Conservation (phyloP, 2,888 invertebrate genomes). For the Apodemia hepburni region DNA sequence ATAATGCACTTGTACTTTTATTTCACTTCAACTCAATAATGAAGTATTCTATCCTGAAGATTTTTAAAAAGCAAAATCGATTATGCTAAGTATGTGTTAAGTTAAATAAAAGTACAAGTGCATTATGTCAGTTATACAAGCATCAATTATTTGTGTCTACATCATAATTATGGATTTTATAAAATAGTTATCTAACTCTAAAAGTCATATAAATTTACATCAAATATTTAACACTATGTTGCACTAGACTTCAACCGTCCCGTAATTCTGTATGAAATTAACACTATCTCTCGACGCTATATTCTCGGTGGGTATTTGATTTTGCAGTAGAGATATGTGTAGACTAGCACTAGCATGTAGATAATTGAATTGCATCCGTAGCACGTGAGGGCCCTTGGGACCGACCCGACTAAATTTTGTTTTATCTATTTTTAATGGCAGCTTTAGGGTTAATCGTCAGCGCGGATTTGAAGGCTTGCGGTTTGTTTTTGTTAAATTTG, state of each 20-base stretch:
- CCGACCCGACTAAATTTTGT: constrained; percentile 61
- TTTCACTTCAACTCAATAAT: no score
- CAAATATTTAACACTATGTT: constrained; percentile 6
- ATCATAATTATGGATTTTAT: no score
- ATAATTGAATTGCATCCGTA: constrained; percentile 68
- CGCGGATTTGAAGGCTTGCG: constrained; percentile 52
- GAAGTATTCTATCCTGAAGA: no score
- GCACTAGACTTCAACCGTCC: neutral
- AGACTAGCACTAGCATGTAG: constrained; percentile 38
- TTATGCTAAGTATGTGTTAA: no score
- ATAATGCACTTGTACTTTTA: no score
- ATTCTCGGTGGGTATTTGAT: constrained; percentile 44
- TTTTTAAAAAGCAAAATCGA: no score
- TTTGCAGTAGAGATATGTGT: constrained; percentile 30
- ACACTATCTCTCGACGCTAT: constrained; percentile 32
- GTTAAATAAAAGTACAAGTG: no score
- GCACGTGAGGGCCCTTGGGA: constrained; percentile 56
- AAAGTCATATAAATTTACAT: neutral
- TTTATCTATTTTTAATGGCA: constrained; percentile 73
- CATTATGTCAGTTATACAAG: no score
- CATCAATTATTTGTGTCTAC: no score
- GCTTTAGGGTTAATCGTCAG: constrained; percentile 63
- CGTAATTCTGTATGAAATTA: constrained; percentile 19
- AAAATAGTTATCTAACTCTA: no score
- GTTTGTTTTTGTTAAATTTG: constrained; percentile 39